Conservation (phyloP, 2,797 vertebrate genomes). For the Valencia hispanica region DNA sequence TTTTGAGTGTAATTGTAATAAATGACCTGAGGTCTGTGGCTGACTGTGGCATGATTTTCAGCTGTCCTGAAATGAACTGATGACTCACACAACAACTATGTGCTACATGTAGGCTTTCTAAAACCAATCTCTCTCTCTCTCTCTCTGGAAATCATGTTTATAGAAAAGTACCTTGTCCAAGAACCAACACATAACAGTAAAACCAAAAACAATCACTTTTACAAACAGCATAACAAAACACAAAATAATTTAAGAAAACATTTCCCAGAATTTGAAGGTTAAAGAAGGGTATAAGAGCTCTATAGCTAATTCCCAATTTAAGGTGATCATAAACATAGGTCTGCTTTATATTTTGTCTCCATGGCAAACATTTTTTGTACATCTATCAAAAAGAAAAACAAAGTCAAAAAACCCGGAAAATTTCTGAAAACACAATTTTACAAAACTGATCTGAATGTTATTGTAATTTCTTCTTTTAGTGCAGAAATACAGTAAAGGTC, state of each 20-base stretch:
- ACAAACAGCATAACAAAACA: not conserved
- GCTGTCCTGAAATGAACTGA: constrained; percentile 71
- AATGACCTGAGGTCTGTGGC: constrained; percentile 63
- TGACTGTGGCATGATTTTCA: constrained; percentile 53
- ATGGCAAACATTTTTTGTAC: not conserved
- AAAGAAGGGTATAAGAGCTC: not conserved
- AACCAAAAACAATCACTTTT: not conserved
- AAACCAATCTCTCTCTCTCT: not conserved
- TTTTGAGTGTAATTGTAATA: constrained; percentile 62
- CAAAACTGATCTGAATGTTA: too few relatives aligned
- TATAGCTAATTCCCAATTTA: not conserved
- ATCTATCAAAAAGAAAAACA: not conserved
- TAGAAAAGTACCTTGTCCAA: not conserved
- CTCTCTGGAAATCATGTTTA: not conserved
- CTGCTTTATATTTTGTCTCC: not conserved
- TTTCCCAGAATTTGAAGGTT: not conserved
- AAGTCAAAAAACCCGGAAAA: not conserved
- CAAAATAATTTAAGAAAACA: not conserved
- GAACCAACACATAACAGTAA: not conserved
- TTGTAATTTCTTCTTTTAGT: not conserved
- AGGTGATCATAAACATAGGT: not conserved
- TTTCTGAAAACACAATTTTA: not conserved
- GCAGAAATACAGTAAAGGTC: not conserved
- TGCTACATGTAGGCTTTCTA: constrained; percentile 34
- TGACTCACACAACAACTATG: constrained; percentile 52